Evolutionary conservation across 1,140 invertebrate genomes (phyloP).

Genomic region (Dufourea novaeangliae): DNA sequence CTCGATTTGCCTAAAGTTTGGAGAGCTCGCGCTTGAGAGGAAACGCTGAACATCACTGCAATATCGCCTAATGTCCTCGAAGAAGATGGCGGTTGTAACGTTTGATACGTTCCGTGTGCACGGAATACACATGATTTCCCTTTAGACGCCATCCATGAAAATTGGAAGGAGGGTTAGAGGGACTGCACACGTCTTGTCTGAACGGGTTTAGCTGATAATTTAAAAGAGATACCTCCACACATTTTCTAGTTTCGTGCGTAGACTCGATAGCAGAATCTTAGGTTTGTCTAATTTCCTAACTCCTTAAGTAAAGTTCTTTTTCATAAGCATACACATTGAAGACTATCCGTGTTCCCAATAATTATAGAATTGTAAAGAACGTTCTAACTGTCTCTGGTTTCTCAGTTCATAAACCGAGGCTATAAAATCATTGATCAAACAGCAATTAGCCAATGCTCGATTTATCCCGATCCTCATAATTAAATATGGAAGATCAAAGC

Average conservation of each 20-base stretch:
- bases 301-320: too few species aligned
- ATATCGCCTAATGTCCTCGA: constrained; percentile 72
- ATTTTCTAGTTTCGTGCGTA: too few species aligned
- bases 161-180: neutral
- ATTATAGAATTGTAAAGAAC: too few species aligned
- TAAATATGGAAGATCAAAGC: constrained; percentile 32
- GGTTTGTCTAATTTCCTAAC: too few species aligned
- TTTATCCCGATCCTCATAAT: constrained; percentile 21
- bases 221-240: neutral
- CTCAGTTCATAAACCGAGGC: neutral
- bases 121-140: constrained; percentile 41
- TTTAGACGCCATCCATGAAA: constrained; percentile 15
- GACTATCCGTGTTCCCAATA: too few species aligned
- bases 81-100: constrained; percentile 72
- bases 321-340: too few species aligned
- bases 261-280: too few species aligned
- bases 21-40: constrained; percentile 71
- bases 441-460: constrained; percentile 27
- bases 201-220: neutral
- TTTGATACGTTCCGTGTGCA: constrained; percentile 60
- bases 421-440: neutral
- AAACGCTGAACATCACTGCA: constrained; percentile 71
- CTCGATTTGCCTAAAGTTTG: constrained; percentile 70
- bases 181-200: neutral
- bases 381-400: neutral